These are phyloP conservation scores for Oscheius myriophilus DNA, from an alignment of 2,888 invertebrate species.

Conservation along the genomic window DNA sequence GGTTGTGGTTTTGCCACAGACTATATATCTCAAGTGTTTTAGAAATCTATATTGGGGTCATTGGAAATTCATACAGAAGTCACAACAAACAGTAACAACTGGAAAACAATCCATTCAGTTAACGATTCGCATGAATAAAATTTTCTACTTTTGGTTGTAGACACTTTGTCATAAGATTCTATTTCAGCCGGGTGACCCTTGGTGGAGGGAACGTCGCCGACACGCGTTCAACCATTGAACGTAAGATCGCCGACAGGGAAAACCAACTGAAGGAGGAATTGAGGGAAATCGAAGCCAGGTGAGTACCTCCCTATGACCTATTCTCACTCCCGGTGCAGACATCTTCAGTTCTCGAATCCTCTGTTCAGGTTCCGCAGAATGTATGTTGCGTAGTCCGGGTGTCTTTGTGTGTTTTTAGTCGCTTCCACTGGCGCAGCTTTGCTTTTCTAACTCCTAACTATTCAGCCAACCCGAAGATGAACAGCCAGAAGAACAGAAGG, in stretches of 20 bases:
- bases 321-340: slow-evolving; percentile 12
- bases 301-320: background rate
- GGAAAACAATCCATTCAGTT: too few relatives aligned
- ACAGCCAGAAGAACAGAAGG: slow-evolving; percentile 20
- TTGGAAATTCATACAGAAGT: too few relatives aligned
- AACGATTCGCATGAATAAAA: too few relatives aligned
- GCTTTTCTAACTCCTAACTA: background rate
- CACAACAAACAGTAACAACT: too few relatives aligned
- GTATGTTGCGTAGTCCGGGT: slow-evolving; percentile 19
- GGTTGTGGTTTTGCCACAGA: too few relatives aligned
- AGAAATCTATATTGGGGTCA: too few relatives aligned
- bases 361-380: slow-evolving; percentile 22
- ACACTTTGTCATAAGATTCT: too few relatives aligned
- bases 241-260: slow-evolving; percentile 32
- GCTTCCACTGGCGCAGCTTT: slow-evolving; percentile 11
- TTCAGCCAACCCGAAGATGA: background rate
- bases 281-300: slow-evolving; percentile 20
- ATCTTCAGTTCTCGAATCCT: slow-evolving; percentile 11
- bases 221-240: slow-evolving; percentile 32
- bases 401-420: background rate
- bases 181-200: slow-evolving; percentile 20
- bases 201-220: slow-evolving; percentile 28
- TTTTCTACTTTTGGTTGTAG: too few relatives aligned
- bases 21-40: too few relatives aligned
- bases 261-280: slow-evolving; percentile 32